These are phyloP conservation scores for Blastobasis adustella DNA, from an alignment of 2,888 invertebrate genomes.

Conservation along the genomic window DNA sequence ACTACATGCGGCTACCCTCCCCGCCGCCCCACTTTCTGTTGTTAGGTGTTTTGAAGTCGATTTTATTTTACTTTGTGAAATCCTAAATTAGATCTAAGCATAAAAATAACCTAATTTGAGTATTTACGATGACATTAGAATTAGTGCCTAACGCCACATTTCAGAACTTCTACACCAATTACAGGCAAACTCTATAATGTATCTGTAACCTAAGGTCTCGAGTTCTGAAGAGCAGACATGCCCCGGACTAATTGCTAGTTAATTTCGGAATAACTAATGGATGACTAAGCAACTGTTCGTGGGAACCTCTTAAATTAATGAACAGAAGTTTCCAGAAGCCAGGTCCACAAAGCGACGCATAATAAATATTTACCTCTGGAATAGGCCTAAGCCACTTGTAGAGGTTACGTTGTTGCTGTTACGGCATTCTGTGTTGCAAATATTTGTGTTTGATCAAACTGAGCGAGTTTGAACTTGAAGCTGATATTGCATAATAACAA, in stretches of 20 bases:
- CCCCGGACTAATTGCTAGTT: conserved; percentile 4
- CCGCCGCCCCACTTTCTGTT: too few relatives aligned
- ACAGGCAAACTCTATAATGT: background rate
- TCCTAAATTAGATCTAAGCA: too few relatives aligned
- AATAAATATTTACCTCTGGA: conserved; percentile 25
- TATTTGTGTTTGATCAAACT: too few relatives aligned
- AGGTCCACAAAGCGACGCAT: conserved; percentile 19
- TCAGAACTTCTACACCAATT: conserved; percentile 7
- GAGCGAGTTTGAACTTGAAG: too few relatives aligned
- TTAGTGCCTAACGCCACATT: background rate
- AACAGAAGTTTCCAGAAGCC: conserved; percentile 18
- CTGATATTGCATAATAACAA: too few relatives aligned
- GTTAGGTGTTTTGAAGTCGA: too few relatives aligned
- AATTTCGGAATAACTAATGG: conserved; percentile 17
- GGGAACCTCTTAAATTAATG: conserved; percentile 19
- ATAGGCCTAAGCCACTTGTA: conserved; percentile 17
- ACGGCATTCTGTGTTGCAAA: too few relatives aligned
- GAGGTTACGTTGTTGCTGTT: background rate
- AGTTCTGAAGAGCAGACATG: background rate
- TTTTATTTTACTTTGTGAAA: too few relatives aligned
- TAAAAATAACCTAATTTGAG: too few relatives aligned
- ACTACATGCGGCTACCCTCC: too few relatives aligned
- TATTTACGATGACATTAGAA: too few relatives aligned
- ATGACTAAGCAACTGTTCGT: conserved; percentile 13
- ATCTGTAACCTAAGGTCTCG: background rate